Conservation (phyloP, 2,888 invertebrate species). For the Xanthia icteritia region DNA sequence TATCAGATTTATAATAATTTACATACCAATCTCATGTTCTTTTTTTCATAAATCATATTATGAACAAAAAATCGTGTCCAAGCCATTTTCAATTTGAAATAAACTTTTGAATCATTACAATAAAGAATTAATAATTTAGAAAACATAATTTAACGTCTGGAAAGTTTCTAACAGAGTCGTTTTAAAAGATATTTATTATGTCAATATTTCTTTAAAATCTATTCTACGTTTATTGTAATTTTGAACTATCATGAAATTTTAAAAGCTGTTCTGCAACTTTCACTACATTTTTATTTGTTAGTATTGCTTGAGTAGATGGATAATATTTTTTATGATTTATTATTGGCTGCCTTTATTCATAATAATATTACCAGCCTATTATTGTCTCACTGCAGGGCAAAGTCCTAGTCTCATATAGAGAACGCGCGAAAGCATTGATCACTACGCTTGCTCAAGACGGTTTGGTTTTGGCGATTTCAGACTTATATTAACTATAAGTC, state of each 20-base stretch:
- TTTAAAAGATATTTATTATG: slow-evolving; percentile 35
- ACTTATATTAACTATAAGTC: too few relatives aligned
- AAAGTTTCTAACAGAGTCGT: slow-evolving; percentile 51
- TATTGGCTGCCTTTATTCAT: background rate
- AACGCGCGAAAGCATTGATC: too few relatives aligned
- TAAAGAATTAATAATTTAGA: slow-evolving; percentile 34
- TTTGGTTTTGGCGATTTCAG: too few relatives aligned
- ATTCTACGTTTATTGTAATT: slow-evolving; percentile 45
- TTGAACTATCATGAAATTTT: slow-evolving; percentile 32
- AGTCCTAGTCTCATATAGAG: too few relatives aligned
- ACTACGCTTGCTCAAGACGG: too few relatives aligned
- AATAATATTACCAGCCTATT: too few relatives aligned
- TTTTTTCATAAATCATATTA: slow-evolving; percentile 30
- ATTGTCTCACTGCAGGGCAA: too few relatives aligned
- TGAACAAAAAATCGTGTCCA: slow-evolving; percentile 9
- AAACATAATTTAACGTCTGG: slow-evolving; percentile 40
- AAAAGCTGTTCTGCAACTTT: slow-evolving; percentile 38
- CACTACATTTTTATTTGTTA: slow-evolving; percentile 15
- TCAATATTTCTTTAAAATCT: slow-evolving; percentile 48
- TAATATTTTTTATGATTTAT: background rate
- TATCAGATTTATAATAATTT: background rate
- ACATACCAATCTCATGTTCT: slow-evolving; percentile 1
- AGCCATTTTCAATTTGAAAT: slow-evolving; percentile 26
- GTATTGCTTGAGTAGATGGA: background rate
- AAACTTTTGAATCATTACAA: slow-evolving; percentile 6